Evolutionary conservation across 2,888 invertebrate species (phyloP).

Genomic region (Rhaphigaster nebulosa): DNA sequence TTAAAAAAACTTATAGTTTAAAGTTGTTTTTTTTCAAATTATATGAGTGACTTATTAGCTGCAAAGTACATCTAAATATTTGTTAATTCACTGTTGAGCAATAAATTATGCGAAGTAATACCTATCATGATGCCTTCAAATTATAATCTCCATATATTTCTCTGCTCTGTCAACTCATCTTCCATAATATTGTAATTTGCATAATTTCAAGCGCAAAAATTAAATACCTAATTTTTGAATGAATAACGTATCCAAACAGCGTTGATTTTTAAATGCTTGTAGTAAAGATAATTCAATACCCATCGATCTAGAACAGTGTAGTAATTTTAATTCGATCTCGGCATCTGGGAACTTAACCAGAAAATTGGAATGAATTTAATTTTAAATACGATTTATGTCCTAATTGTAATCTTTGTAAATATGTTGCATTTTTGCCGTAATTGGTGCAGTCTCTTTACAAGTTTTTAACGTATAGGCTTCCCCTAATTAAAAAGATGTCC

Average conservation of each 20-base stretch:
- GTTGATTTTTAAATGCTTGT: neutral
- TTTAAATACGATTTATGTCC: too few relatives aligned
- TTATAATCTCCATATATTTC: neutral
- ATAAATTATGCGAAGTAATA: neutral
- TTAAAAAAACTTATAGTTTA: too few relatives aligned
- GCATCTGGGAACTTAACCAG: too few relatives aligned
- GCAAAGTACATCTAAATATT: neutral
- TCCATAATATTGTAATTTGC: neutral
- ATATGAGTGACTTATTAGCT: neutral
- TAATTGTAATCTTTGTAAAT: too few relatives aligned
- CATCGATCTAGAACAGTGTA: neutral
- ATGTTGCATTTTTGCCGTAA: too few relatives aligned
- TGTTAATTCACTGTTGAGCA: neutral
- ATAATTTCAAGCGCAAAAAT: neutral
- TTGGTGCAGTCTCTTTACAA: too few relatives aligned
- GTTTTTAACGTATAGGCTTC: too few relatives aligned
- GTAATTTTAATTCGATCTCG: neutral
- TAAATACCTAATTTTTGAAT: neutral
- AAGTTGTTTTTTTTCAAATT: too few relatives aligned
- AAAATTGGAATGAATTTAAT: too few relatives aligned
- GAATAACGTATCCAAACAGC: neutral
- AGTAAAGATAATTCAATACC: neutral
- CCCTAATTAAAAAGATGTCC: too few relatives aligned
- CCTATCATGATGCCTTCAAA: neutral
- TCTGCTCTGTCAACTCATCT: neutral